Conservation (phyloP, 2,888 invertebrate species). For the Nymphalis urticae region DNA sequence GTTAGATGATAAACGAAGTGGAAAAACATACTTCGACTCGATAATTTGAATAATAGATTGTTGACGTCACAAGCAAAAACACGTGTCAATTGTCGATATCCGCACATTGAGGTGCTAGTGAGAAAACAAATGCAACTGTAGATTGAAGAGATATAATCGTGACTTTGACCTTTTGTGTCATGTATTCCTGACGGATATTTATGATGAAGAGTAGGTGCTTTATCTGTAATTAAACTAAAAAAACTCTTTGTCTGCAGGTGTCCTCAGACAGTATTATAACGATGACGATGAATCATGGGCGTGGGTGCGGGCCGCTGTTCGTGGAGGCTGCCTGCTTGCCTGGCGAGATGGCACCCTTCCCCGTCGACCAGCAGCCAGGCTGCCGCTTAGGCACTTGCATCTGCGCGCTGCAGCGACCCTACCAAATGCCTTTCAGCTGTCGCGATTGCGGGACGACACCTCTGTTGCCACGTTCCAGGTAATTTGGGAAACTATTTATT, state of each 20-base stretch:
- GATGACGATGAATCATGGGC: slow-evolving; percentile 67
- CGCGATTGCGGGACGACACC: slow-evolving; percentile 70
- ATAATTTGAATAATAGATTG: too few species aligned
- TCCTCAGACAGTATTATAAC: slow-evolving; percentile 75
- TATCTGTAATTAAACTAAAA: background rate
- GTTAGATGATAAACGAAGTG: too few species aligned
- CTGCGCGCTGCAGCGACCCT: slow-evolving; percentile 62
- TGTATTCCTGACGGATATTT: background rate
- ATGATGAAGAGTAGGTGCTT: background rate
- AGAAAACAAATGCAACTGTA: background rate
- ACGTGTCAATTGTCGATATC: background rate
- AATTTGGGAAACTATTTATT: slow-evolving; percentile 16
- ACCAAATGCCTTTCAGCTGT: slow-evolving; percentile 75
- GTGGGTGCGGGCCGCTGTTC: slow-evolving; percentile 75
- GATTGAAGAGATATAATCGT: background rate
- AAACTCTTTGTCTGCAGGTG: slow-evolving; percentile 54
- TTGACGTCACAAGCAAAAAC: background rate
- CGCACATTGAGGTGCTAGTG: background rate
- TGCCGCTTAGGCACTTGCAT: slow-evolving; percentile 69
- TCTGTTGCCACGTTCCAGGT: slow-evolving; percentile 79
- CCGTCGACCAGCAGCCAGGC: slow-evolving; percentile 65
- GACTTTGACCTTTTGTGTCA: background rate
- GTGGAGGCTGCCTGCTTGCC: slow-evolving; percentile 68
- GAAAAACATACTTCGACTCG: too few species aligned
- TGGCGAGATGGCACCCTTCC: slow-evolving; percentile 78